Evolutionary conservation across 2,113 vertebrate species (phyloP), one percentile per base, ranked within the genome.

Genomic region (Zeus faber): DNA sequence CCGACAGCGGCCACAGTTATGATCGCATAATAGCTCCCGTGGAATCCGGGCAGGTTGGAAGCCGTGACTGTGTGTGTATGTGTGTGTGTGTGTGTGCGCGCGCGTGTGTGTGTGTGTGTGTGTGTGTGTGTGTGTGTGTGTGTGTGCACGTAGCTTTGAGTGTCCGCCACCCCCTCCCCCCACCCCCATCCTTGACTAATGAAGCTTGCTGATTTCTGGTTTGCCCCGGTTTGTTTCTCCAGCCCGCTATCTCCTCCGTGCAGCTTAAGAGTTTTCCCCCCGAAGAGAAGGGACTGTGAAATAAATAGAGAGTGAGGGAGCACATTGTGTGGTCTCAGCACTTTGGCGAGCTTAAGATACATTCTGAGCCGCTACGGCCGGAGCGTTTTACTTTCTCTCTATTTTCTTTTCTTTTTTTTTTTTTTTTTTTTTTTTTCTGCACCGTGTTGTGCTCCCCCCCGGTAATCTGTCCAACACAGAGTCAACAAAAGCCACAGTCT

Each of bases 241-340:
- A 47, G 45, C 45, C 75, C 88, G 89, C 90, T 91, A 91, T 93
- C 91, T 92, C 82, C 76, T 78, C 83, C 58, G 87, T 69, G 6
- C 90, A 94, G 91, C 86, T 87, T 75, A 50, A 65, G 55, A 83
- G 79, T 72, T 90, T 89, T 87, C 83, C 85, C 80, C 21, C 44
- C 35, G 81, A 91, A 91, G 87, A 89, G 89, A 88, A 66, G 69
- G 68, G 78, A 85, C 72, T 31, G 72, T 72, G 66, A 79, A 80
- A 81, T 76, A 70, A 75, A 80, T 80, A 77, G 62, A 81, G 61
- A 69, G n/a, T n/a, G n/a, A n/a, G n/a, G n/a, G 75, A 72, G 68
- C 60, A 54, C 70, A 80, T 72, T 85, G 77, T 80, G 75, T 84
- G 78, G 79, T 79, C 84, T 87, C 76, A 76, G 82, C 84, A 79